Evolutionary conservation across 2,888 invertebrate genomes (phyloP).

Genomic region (Shargacucullia verbasci): DNA sequence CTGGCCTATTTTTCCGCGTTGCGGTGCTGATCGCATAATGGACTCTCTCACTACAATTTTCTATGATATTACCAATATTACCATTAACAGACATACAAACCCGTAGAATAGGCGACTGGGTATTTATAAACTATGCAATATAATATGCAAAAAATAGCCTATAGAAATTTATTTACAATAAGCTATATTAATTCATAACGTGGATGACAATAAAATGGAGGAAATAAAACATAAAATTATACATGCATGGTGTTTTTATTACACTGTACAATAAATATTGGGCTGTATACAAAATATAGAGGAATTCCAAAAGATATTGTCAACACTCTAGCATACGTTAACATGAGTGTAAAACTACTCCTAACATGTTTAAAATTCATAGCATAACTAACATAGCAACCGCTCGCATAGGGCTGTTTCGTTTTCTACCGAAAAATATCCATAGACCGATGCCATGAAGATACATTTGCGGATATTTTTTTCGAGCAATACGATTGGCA

Average conservation of each 20-base stretch:
- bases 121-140: too few relatives aligned
- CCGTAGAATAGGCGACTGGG: too few relatives aligned
- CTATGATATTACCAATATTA: too few relatives aligned
- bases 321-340: conserved; percentile 82
- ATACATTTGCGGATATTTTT: conserved; percentile 57
- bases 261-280: conserved; percentile 89
- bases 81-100: too few relatives aligned
- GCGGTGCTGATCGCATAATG: too few relatives aligned
- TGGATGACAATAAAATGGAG: not conserved
- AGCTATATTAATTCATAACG: not conserved
- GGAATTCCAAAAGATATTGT: conserved; percentile 88
- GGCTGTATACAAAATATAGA: conserved; percentile 89
- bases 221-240: conserved; percentile 50
- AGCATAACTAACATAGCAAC: conserved; percentile 63
- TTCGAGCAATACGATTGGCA: conserved; percentile 68
- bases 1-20: too few relatives aligned
- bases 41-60: too few relatives aligned
- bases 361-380: conserved; percentile 76
- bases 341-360: conserved; percentile 79
- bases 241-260: conserved; percentile 89
- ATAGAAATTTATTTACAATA: too few relatives aligned
- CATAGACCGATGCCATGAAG: conserved; percentile 60
- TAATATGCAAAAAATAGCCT: too few relatives aligned
- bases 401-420: conserved; percentile 39
- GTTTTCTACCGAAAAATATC: conserved; percentile 53